These are phyloP conservation scores for Zaprionus capensis DNA, from an alignment of 1,140 invertebrate species.

Conservation along the genomic window DNA sequence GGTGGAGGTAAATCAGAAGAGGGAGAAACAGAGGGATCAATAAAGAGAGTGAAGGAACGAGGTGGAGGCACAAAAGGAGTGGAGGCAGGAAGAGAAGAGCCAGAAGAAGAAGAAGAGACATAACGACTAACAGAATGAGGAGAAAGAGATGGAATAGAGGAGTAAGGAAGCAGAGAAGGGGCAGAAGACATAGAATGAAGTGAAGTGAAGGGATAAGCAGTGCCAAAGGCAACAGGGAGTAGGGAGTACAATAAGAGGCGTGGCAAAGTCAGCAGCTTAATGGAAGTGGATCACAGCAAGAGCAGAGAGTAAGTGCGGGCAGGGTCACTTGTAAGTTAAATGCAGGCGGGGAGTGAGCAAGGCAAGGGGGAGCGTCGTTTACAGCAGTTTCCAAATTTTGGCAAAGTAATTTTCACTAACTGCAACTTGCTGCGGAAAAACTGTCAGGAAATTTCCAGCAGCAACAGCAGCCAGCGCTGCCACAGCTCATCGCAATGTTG, in stretches of 20 bases:
- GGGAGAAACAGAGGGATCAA: too few relatives aligned
- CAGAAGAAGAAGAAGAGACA: too few relatives aligned
- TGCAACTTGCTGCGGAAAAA: not conserved
- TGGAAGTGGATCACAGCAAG: not conserved
- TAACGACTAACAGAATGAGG: too few relatives aligned
- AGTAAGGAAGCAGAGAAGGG: too few relatives aligned
- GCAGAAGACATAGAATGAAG: too few relatives aligned
- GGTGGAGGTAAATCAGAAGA: not conserved
- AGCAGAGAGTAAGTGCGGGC: not conserved
- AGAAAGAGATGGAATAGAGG: too few relatives aligned
- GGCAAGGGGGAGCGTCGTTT: not conserved
- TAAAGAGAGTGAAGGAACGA: too few relatives aligned
- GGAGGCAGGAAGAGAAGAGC: too few relatives aligned
- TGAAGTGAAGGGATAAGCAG: not conserved
- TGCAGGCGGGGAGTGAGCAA: slow-evolving; percentile 19
- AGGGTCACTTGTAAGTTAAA: slow-evolving; percentile 70
- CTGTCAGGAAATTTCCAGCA: slow-evolving; percentile 14
- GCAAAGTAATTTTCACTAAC: not conserved
- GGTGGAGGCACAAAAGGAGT: too few relatives aligned
- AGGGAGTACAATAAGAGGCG: slow-evolving; percentile 7
- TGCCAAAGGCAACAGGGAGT: not conserved
- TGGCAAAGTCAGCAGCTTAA: not conserved
- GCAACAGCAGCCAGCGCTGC: not conserved
- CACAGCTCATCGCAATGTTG: not conserved
- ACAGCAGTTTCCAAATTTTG: not conserved